Base-by-base conservation (phyloP, 1,140 invertebrate genomes). In the Triops longicaudatus region DNA sequence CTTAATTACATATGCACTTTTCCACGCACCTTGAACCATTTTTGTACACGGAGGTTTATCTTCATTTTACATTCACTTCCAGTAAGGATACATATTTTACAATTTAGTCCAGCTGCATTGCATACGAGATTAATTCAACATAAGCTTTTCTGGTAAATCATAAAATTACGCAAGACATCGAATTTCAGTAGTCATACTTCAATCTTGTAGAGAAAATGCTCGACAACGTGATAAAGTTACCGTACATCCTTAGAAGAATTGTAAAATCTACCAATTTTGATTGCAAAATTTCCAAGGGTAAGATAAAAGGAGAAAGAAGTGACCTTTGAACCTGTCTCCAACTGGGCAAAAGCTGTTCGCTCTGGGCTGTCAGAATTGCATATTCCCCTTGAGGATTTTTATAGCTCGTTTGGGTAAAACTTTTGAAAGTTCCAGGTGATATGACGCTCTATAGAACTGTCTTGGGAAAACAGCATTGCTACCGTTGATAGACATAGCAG, bases 291-390 rank as follows among this genome's bases (percentile, higher is more conserved):
- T 37, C 7, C 31, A 37, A 37, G 31, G 31, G 31, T 37, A 37
- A 37, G 31, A 7, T 7, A 7, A 37, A 37, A 37, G 7, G 31
- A 37, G 31, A 37, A 37, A 37, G 31, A 37, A 37, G 5, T 63
- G 50, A 63, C 50, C 50, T 63, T 63, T 63, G 6, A 63, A 63
- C 50, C 50, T 63, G 50, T 63, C 50, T 63, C 50, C 50, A 63
- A 63, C 50, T 63, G 50, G 50, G 50, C 10, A 63, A 17, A 63
- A 22, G 22, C 50, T 22, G 31, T 22, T 22, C 50, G 14, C 22
- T 63, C 10, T 63, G 22, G 7, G 17, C 50, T 63, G 50, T n/a
- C 50, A 63, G 50, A 63, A 63, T 63, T 63, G 50, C 50, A 63
- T 22, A 63, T 63, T 63, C 50, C 50, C 50, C 50, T 6, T 63